Base-by-base conservation (phyloP, 2,888 invertebrate genomes). In the Dasysyrphus tricinctus region DNA sequence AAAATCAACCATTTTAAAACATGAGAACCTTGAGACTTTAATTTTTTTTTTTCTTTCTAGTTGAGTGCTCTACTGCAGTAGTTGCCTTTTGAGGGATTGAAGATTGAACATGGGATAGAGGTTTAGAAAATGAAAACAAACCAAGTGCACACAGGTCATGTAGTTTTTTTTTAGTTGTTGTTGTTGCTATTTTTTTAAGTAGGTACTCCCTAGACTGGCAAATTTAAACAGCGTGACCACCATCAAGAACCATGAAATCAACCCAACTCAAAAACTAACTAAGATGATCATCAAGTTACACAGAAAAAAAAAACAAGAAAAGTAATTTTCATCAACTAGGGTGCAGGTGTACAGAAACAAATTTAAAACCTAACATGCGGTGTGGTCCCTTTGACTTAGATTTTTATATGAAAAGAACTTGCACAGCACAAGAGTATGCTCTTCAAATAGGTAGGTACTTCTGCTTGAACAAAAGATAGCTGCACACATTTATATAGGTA, bases 1-100 rank as follows among this genome's bases (percentile, higher is more conserved):
- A 59, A 19, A 14, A 61, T 11, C 11, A 61, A 61, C 3, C 19
- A 61, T 34, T 34, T 61, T 61, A 29, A n/a, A 61, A 61, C 61
- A 61, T 42, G 61, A 61, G 42, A 61, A 61, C 61, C 61, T 61
- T 61, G 61, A 61, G 61, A 61, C 61, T 61, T 61, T n/a, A 32
- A 61, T 61, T 39, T 44, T 24, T 39, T 44, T 24, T 61, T 39
- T 39, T 34, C 32, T 32, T 56, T 57, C 16, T 37, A 16, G 34
- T 42, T 42, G 39, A 61, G 61, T 42, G 39, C 59, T 61, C 24
- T 61, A 19, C 61, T 61, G 42, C 61, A 44, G 42, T 42, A 42
- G n/a, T 19, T 37, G 34, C 16, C 34, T 42, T 61, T 61, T 29
- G 42, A 29, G 9, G 34, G 3, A 16, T 57, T 37, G 37, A 9